phyloP scores from a whole-genome alignment of 1,140 invertebrate species.

The Pseudomyrmex gracilis region DNA sequence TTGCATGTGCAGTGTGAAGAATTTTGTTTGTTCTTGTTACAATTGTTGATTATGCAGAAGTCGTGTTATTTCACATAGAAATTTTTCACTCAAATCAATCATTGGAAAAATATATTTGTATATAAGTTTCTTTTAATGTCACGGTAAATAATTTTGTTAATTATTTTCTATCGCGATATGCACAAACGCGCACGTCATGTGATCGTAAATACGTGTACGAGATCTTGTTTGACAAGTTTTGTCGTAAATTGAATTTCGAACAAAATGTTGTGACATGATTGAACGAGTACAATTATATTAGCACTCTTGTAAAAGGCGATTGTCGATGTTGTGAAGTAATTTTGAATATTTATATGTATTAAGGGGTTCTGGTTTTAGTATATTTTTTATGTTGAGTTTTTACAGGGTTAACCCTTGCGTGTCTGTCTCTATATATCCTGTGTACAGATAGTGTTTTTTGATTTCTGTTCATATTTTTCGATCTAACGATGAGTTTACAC shows the following conservation, averaged over 20 bases:
- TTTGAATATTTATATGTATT: conserved; percentile 57
- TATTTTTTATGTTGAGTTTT: conserved; percentile 40
- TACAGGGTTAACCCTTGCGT: conserved; percentile 43
- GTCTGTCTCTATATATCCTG: conserved; percentile 64
- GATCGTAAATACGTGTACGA: conserved; percentile 43
- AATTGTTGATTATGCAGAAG: not conserved
- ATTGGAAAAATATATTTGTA: not conserved
- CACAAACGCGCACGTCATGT: not conserved
- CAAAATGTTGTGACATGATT: conserved; percentile 65
- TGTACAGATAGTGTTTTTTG: not conserved
- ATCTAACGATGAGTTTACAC: conserved; percentile 25
- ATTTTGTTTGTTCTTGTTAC: conserved; percentile 7
- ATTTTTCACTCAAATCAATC: not conserved
- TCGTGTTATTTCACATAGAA: not conserved
- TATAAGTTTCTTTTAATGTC: conserved; percentile 5
- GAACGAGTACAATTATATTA: conserved; percentile 66
- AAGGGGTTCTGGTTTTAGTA: conserved; percentile 27
- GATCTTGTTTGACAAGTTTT: conserved; percentile 49
- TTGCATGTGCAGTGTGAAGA: not conserved
- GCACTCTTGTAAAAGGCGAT: conserved; percentile 67
- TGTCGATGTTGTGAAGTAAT: conserved; percentile 75
- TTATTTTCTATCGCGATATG: conserved; percentile 12
- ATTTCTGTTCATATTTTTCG: conserved; percentile 5
- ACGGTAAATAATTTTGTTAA: conserved; percentile 29
- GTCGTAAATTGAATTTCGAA: conserved; percentile 50